Conservation (phyloP, 2,113 vertebrate species). For the Chlorodrepanis virens region DNA sequence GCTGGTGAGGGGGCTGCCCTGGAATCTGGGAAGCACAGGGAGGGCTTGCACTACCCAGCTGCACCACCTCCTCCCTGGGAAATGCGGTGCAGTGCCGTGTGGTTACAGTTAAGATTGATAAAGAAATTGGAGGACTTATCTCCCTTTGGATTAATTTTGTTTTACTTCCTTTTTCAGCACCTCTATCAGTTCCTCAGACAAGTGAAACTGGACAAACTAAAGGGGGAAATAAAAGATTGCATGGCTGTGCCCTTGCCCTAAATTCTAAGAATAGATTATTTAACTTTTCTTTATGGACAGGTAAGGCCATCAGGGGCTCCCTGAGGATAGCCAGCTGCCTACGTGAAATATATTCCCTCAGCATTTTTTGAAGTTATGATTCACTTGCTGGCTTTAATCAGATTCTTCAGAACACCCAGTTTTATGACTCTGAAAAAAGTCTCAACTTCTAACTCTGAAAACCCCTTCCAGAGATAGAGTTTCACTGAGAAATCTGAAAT, state of each 20-base stretch:
- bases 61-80: neutral
- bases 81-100: rapidly evolving
- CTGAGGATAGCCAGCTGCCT: neutral
- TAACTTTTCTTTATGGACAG: neutral
- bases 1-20: neutral
- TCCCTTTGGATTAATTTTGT: neutral
- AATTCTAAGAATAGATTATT: neutral
- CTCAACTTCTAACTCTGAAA: neutral
- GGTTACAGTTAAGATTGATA: neutral
- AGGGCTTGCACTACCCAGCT: rapidly evolving
- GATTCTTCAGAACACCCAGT: neutral
- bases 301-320: neutral
- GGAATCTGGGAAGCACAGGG: neutral
- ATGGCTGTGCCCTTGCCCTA: neutral
- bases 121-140: neutral
- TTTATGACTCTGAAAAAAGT: neutral
- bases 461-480: neutral
- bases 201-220: neutral
- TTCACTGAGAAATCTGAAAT: neutral
- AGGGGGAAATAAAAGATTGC: neutral
- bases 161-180: neutral
- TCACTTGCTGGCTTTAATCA: neutral
- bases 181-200: neutral
- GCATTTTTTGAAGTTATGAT: neutral
- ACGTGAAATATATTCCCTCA: neutral